Base-by-base conservation (phyloP, 92 coral and sea anemone species). In the Parazoanthus atlanticus region DNA sequence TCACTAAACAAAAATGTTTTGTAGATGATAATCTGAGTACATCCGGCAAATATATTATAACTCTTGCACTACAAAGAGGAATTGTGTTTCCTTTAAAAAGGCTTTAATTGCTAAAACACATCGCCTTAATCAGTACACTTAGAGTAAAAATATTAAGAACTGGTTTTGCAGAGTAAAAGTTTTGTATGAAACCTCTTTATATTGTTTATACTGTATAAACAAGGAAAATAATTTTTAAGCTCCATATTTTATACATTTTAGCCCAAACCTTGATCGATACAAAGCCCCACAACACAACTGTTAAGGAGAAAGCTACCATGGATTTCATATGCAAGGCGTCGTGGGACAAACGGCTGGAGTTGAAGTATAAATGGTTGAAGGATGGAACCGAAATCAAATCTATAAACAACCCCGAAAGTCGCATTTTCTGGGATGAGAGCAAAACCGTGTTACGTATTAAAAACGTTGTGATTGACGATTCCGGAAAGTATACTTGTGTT, bases 401-500 rank as follows among this genome's bases (percentile, higher is more conserved):
- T 28, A 32, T 67, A n/a, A 40, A 81, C 32, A 58, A 79, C 12
- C 92, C 83, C 54, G 28, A 71, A 11, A 47, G 76, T 21, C 89
- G 91, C 31, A 89, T 92, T 1, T 33, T 71, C 25, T 95, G 98
- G 98, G 43, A 74, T 0, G 85, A 85, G 8, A 58, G 76, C 12
- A 46, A 74, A 65, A 91, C 88, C 21, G 80, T 93, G 17, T 89
- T 95, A 70, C 91, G 75, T 28, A 84, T 95, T 23, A 73, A 56
- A 0, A 86, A 90, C 47, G 91, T 91, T 0, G 83, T 64, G 17
- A 85, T 86, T 32, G 79, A 88, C 38, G 97, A 97, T 46, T 91
- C 94, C 31, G 99, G 97, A 1, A 79, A 36, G 49, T 97, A 97
- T 85, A 94, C 93, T 8, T 97, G 99, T 54, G 86, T 97, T 41